Evolutionary conservation across 2,888 invertebrate species (phyloP).

Genomic region (Tetrapedia diversipes): DNA sequence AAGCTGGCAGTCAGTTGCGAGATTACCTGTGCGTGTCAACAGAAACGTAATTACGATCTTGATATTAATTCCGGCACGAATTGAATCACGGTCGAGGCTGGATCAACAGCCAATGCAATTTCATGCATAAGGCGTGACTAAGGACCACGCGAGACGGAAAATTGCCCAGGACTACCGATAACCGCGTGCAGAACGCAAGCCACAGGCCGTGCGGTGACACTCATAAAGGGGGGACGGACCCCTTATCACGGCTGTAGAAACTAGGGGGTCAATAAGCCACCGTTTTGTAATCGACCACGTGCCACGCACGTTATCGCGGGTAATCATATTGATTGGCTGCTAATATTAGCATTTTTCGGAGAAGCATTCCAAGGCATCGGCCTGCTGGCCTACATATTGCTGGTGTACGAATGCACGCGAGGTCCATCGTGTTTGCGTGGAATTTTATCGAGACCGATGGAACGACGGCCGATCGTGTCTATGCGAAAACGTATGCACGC

Average conservation of each 20-base stretch:
- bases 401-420: constrained; percentile 19
- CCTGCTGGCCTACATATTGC: constrained; percentile 39
- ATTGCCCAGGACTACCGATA: constrained; percentile 61
- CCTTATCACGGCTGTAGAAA: background rate
- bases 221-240: background rate
- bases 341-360: constrained; percentile 50
- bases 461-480: constrained; percentile 11
- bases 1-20: constrained; percentile 17
- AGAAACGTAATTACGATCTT: constrained; percentile 56
- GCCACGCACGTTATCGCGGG: background rate
- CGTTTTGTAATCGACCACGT: constrained; percentile 37
- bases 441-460: constrained; percentile 18
- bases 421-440: constrained; percentile 2
- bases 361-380: constrained; percentile 5
- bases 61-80: constrained; percentile 55
- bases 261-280: constrained; percentile 5
- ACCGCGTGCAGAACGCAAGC: constrained; percentile 15
- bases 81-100: constrained; percentile 51
- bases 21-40: constrained; percentile 18
- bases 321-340: constrained; percentile 11
- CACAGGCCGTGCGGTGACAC: constrained; percentile 2
- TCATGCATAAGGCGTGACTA: constrained; percentile 48
- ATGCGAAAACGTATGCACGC: constrained; percentile 2
- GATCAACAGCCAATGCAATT: constrained; percentile 54
- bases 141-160: constrained; percentile 38